Base-by-base conservation (phyloP, 2,888 invertebrate genomes). In the Ophonus ardosiacus region DNA sequence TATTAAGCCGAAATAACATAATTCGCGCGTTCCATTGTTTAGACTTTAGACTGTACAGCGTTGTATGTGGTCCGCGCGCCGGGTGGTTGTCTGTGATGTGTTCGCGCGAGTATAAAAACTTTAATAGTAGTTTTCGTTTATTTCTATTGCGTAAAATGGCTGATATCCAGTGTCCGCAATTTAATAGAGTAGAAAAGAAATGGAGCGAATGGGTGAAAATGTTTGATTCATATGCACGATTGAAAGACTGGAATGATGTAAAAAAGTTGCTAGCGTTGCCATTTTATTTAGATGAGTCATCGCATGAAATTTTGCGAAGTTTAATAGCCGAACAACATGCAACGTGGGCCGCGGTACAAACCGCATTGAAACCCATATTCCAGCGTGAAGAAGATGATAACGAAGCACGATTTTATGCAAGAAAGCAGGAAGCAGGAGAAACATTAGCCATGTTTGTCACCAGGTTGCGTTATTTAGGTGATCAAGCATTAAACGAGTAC, bases 201-300 rank as follows among this genome's bases (percentile, higher is more conserved):
- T 65, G 65, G 65, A 21, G 21, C 8, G 10, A 21, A 7, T 65
- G 18, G 21, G 10, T 65, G 15, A 38, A 71, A 38, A 15, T 71
- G 31, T 71, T 40, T 18, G 38, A 71, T 7, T 31, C 71, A 7
- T 71, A 40, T 17, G 71, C 71, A 17, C 31, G 4, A 18, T n/a
- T 71, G 10, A 71, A 71, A 38, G 71, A 71, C 38, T 71, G 71
- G 71, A 71, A 7, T 15, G 71, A 71, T 7, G 38, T 38, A 10
- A 71, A 71, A 8, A 38, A 71, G n/a, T 43, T 71, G 15, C 7
- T 43, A 10, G 71, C 71, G 71, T 18, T 71, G n/a, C 71, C 71
- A 17, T 71, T 71, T n/a, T 71, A 31, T 43, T 15, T 38, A 0
- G n/a, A 38, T 38, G 71, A 43, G 31, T 10, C 71, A 7, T 31